Percentiles rank a stretch among this genome's conserved stretches.
These are phyloP conservation scores for Psephotus haematonotus DNA, from an alignment of 2,113 vertebrate genomes.

Conservation along the genomic window DNA sequence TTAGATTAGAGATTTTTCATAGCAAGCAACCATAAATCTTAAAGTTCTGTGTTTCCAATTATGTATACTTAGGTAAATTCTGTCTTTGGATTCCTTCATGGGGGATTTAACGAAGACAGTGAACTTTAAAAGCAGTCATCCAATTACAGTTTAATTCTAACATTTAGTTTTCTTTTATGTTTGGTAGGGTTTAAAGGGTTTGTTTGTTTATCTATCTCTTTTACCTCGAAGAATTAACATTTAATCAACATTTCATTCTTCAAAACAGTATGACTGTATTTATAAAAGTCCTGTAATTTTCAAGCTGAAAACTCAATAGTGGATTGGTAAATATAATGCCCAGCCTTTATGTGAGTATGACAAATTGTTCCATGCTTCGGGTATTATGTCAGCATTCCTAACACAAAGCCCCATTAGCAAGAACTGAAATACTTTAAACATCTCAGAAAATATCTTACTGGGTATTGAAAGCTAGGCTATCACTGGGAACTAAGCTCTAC, in stretches of 20 bases:
- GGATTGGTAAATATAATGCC: neutral
- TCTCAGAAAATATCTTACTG: neutral
- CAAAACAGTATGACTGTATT: neutral
- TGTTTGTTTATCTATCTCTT: neutral
- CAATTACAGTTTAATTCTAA: neutral
- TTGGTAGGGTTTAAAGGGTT: neutral
- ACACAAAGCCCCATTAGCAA: neutral
- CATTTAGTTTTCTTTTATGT: neutral
- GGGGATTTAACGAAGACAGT: neutral
- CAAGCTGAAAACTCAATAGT: neutral
- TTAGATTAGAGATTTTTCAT: neutral
- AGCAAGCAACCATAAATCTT: neutral
- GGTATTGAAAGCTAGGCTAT: neutral
- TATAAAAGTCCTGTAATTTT: neutral
- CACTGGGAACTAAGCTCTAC: neutral
- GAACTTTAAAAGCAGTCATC: constrained; percentile 4
- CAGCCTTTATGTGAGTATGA: neutral
- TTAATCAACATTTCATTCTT: neutral
- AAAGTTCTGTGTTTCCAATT: neutral
- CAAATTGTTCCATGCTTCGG: neutral
- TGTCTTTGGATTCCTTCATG: neutral
- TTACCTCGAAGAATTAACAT: neutral
- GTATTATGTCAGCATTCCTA: neutral
- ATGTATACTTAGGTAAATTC: neutral
- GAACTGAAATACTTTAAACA: neutral